phyloP scores from a whole-genome alignment of 2,113 vertebrate species.

The Tachysurus vachellii region DNA sequence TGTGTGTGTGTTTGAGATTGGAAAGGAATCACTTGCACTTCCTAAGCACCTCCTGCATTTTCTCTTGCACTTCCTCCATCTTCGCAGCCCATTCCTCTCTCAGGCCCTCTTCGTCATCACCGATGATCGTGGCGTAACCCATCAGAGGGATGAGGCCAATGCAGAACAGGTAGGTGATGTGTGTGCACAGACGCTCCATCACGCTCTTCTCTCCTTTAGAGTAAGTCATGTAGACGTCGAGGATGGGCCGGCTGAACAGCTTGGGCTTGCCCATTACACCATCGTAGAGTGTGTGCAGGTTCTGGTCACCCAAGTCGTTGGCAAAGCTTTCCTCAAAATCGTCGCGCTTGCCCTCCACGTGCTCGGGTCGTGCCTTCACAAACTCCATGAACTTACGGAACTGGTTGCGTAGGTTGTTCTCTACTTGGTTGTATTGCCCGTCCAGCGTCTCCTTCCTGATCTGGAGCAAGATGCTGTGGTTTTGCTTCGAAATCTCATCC shows the following conservation, averaged over 20 bases:
- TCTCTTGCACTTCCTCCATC: slow-evolving; percentile 71
- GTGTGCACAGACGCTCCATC: slow-evolving; percentile 75
- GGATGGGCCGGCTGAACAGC: slow-evolving; percentile 75
- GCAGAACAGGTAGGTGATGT: slow-evolving; percentile 78
- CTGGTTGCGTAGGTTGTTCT: slow-evolving; percentile 76
- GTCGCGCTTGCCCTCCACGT: slow-evolving; percentile 61
- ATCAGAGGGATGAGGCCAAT: slow-evolving; percentile 78
- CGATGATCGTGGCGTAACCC: slow-evolving; percentile 72
- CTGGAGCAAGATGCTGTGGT: slow-evolving; percentile 64
- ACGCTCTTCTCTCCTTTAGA: slow-evolving; percentile 63
- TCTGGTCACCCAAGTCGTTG: slow-evolving; percentile 73
- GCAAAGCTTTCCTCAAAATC: slow-evolving; percentile 69
- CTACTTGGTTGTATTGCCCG: slow-evolving; percentile 70
- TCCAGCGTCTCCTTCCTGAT: slow-evolving; percentile 76
- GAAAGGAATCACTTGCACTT: slow-evolving; percentile 66
- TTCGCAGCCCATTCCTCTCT: slow-evolving; percentile 75
- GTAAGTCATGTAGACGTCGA: slow-evolving; percentile 75
- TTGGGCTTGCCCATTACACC: slow-evolving; percentile 74
- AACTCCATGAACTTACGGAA: slow-evolving; percentile 77
- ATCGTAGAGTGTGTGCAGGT: slow-evolving; percentile 78
- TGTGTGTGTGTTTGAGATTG: background rate
- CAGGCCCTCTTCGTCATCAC: slow-evolving; percentile 71
- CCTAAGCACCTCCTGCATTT: slow-evolving; percentile 72
- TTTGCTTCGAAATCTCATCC: slow-evolving; percentile 69
- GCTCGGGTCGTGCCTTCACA: slow-evolving; percentile 65